Base-by-base conservation (phyloP, 2,113 vertebrate genomes). In the Heterotis niloticus region DNA sequence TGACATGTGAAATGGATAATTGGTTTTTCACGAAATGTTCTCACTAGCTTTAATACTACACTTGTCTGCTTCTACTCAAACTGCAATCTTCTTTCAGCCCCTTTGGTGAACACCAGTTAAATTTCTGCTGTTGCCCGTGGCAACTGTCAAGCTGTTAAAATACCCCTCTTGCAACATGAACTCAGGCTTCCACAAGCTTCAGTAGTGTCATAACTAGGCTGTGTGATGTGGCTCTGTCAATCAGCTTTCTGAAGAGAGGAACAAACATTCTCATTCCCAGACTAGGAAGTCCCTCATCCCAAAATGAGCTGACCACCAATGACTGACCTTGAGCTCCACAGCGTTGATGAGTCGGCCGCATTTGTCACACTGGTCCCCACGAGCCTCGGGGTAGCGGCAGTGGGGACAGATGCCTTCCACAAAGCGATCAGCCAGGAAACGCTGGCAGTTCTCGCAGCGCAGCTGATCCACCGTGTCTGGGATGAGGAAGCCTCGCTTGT, bases 321-420 rank as follows among this genome's bases (percentile, higher is more conserved):
- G 26, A 79, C 85, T 81, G 82, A 98, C 97, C 94, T 93, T 94
- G 71, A 99, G 95, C 83, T 99, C 97, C 80, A 94, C 90, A 0
- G 97, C 97, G 9, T 98, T 99, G 87, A 99, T 98, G 79, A 99
- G 95, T 0, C 94, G 94, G n/a, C 97, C 96, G 5, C 97, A 99
- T 66, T 95, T 96, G 85, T 99, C 97, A 34, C 97, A 99, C 82
- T 99, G 97, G 89, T 99, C 97, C 1, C 97, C 97, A 0, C 97
- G 94, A 20, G 97, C 97, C 80, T 98, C 97, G 1, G 92, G 88
- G 1, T 95, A 99, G 78, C 71, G 85, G 82, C 97, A 99, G 86
- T 93, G 90, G 62, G 97, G 97, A 81, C 97, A 99, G n/a, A 71
- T 87, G 5, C 97, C 97, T 85, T 98, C 96, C 66, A 98, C 97